These are phyloP conservation scores for Oegoconia quadripuncta DNA, from an alignment of 2,888 invertebrate species.

Conservation along the genomic window DNA sequence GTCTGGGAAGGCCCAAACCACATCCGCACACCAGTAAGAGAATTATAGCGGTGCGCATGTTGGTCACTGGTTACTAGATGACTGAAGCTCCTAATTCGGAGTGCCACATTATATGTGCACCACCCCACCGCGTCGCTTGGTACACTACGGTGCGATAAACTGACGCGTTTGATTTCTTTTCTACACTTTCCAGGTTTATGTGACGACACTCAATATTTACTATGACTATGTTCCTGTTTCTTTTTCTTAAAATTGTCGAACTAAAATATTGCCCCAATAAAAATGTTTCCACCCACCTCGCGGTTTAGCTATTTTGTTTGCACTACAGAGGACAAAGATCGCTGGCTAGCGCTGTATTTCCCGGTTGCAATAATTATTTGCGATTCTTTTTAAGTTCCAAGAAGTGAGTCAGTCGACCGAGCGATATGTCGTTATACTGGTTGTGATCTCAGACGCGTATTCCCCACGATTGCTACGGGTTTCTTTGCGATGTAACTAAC, in stretches of 20 bases:
- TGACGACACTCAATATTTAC: too few species aligned
- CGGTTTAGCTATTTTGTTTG: too few species aligned
- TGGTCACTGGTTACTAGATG: background rate
- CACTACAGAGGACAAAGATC: too few species aligned
- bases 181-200: too few species aligned
- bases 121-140: too few species aligned
- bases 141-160: too few species aligned
- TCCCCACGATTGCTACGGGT: background rate
- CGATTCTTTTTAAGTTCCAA: background rate
- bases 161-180: too few species aligned
- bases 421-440: too few species aligned
- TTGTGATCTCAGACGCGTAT: background rate
- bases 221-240: too few species aligned
- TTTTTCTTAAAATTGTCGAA: too few species aligned
- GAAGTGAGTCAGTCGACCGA: background rate
- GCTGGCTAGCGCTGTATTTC: background rate
- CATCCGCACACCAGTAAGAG: background rate
- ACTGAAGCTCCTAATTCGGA: background rate
- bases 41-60: background rate
- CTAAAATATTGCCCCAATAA: too few species aligned
- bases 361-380: background rate
- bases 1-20: conserved; percentile 3
- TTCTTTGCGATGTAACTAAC: background rate
- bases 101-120: background rate
- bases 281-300: too few species aligned